Conservation (phyloP, 1,140 invertebrate species). For the Ceratina australensis region DNA sequence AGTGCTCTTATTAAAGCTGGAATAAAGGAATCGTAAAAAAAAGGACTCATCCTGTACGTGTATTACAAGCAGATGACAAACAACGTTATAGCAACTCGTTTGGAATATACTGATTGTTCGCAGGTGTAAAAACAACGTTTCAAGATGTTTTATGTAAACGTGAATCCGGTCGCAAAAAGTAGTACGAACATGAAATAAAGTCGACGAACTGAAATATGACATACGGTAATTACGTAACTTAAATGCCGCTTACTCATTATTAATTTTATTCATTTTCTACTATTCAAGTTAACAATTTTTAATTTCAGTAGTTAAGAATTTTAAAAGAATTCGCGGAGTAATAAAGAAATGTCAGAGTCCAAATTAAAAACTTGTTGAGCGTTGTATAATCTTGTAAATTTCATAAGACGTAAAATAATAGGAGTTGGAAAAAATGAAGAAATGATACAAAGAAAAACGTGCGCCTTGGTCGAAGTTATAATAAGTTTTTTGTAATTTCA, state of each 20-base stretch:
- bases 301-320: too few species aligned
- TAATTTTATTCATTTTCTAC: too few species aligned
- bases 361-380: too few species aligned
- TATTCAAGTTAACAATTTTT: too few species aligned
- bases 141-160: not conserved
- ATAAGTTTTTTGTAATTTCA: too few species aligned
- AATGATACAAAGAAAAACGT: too few species aligned
- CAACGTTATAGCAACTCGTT: not conserved
- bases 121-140: not conserved
- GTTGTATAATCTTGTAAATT: not conserved
- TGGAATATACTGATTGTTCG: not conserved
- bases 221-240: too few species aligned
- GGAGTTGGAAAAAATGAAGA: not conserved
- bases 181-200: conserved; percentile 30
- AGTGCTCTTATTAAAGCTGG: not conserved
- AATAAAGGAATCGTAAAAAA: not conserved
- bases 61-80: not conserved
- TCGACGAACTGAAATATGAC: too few species aligned
- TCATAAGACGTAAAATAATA: not conserved
- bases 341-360: too few species aligned
- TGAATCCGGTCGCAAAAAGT: not conserved
- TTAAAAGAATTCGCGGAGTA: too few species aligned
- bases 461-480: too few species aligned
- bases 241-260: too few species aligned
- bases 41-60: not conserved